Percentiles rank a stretch among this genome's conserved stretches.
Conservation (phyloP, 2,797 vertebrate genomes). For the Prionace glauca region DNA sequence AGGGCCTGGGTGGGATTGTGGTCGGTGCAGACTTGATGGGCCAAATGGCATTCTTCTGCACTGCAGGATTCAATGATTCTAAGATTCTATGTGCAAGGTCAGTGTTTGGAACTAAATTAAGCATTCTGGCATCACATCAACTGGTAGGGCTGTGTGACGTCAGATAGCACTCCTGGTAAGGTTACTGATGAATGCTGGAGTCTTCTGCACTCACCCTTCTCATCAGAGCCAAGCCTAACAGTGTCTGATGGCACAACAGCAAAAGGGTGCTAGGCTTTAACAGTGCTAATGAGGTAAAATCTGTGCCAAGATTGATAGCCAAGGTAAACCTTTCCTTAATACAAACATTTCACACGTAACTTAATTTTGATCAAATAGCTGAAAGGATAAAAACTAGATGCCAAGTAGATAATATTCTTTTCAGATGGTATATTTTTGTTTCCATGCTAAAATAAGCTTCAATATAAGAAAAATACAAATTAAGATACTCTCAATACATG, state of each 20-base stretch:
- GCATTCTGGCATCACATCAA: not conserved
- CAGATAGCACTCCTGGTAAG: not conserved
- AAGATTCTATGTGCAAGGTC: not conserved
- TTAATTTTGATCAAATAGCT: not conserved
- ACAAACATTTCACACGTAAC: not conserved
- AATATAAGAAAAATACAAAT: not conserved
- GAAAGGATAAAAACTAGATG: not conserved
- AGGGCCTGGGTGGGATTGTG: no score
- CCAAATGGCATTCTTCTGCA: no score
- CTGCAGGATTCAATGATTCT: no score
- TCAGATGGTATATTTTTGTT: not conserved
- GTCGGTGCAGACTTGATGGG: no score
- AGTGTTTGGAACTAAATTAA: not conserved
- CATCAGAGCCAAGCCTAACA: not conserved
- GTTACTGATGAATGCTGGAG: not conserved
- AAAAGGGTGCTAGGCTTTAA: not conserved
- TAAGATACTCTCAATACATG: not conserved
- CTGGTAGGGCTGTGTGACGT: not conserved
- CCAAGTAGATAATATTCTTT: not conserved
- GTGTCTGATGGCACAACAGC: not conserved
- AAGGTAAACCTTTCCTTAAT: not conserved
- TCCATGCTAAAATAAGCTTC: not conserved
- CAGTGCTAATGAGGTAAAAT: not conserved
- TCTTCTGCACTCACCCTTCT: not conserved
- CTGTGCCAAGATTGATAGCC: no score